These are phyloP conservation scores for Lochmaea capreae DNA, from an alignment of 2,888 invertebrate genomes.

Conservation along the genomic window DNA sequence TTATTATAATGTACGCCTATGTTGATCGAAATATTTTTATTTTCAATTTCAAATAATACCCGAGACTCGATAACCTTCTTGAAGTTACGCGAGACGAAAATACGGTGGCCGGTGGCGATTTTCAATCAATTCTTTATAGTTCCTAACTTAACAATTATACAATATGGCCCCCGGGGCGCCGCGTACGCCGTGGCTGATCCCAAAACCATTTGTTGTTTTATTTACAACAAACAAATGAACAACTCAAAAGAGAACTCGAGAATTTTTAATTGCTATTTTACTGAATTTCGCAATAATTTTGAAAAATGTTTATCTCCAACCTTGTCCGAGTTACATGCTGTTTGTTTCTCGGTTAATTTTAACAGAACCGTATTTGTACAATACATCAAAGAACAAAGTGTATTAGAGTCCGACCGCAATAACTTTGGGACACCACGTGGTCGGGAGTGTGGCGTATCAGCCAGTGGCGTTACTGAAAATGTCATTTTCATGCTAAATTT, in stretches of 20 bases:
- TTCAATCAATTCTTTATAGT: constrained; percentile 26
- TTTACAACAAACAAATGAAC: constrained; percentile 17
- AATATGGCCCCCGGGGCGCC: constrained; percentile 9
- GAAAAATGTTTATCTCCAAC: constrained; percentile 46
- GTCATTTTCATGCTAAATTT: too few relatives aligned
- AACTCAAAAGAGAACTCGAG: constrained; percentile 5
- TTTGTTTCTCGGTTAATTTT: constrained; percentile 31
- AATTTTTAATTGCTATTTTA: constrained; percentile 38
- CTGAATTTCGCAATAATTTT: constrained; percentile 44
- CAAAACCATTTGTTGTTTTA: constrained; percentile 17
- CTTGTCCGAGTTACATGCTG: constrained; percentile 48
- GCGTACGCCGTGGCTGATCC: constrained; percentile 22
- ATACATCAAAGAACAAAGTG: too few relatives aligned
- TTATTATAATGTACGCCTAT: constrained; percentile 6
- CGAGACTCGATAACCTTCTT: constrained; percentile 3
- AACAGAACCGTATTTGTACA: constrained; percentile 19
- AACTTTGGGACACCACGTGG: too few relatives aligned
- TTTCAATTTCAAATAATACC: constrained; percentile 1
- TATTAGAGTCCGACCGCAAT: too few relatives aligned
- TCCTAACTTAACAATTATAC: constrained; percentile 29
- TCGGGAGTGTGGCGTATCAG: too few relatives aligned
- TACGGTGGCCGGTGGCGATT: constrained; percentile 18
- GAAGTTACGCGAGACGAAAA: constrained; percentile 10
- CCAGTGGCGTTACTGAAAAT: too few relatives aligned
- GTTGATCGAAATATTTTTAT: neutral